Conservation (phyloP, 2,797 vertebrate species). For the Botia almorhae region DNA sequence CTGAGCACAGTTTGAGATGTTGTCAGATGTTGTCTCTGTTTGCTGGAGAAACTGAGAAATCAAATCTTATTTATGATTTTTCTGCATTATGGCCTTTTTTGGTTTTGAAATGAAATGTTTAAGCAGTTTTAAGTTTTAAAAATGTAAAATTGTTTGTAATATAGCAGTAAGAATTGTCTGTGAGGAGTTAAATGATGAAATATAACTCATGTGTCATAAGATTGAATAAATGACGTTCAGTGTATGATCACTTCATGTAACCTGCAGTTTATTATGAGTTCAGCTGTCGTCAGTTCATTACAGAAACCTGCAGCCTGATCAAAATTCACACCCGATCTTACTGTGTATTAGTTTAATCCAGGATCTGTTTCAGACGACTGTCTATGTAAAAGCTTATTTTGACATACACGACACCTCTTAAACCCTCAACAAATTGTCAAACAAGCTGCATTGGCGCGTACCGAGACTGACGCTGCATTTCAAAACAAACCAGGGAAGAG, state of each 20-base stretch:
- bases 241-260: neutral
- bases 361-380: slow-evolving; percentile 17
- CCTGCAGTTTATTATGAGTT: neutral
- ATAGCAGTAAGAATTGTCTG: too few relatives aligned
- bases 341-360: slow-evolving; percentile 18
- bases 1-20: too few relatives aligned
- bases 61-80: too few relatives aligned
- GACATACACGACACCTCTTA: slow-evolving; percentile 29
- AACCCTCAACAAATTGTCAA: slow-evolving; percentile 40
- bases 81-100: too few relatives aligned
- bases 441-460: slow-evolving; percentile 19
- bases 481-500: slow-evolving; percentile 7
- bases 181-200: too few relatives aligned
- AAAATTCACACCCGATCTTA: slow-evolving; percentile 22
- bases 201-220: too few relatives aligned
- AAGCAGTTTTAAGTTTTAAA: too few relatives aligned
- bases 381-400: slow-evolving; percentile 44
- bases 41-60: too few relatives aligned
- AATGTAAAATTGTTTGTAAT: too few relatives aligned
- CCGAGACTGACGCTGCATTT: slow-evolving; percentile 1
- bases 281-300: slow-evolving; percentile 27
- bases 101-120: too few relatives aligned
- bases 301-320: slow-evolving; percentile 7
- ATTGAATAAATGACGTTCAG: too few relatives aligned
- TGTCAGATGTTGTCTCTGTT: too few relatives aligned